Evolutionary conservation across 2,113 vertebrate genomes (phyloP), one percentile per base, ranked within the genome.

Genomic region (Machaerirhynchus nigripectus): DNA sequence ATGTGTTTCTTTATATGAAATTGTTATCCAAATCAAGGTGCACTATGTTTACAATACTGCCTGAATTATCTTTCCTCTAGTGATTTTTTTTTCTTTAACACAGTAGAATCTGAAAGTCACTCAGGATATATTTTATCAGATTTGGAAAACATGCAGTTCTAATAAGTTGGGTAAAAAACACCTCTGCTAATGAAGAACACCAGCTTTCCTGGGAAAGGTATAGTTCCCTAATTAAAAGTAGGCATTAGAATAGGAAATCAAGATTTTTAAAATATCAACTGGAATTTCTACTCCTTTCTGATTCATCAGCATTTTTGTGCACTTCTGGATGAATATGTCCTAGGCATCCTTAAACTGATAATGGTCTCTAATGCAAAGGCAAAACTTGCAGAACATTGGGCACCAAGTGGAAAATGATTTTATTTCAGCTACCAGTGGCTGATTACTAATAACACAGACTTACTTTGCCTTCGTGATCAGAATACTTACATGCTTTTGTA

Each of bases 401-500:
- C 67, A 91, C 73, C 94, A 94, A 89, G 65, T 91, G 83, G 90
- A 87, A 92, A 95, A 89, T 44, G 0, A 93, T 96, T 96, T 94
- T 94, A 65, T 93, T 92, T 84, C 77, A 75, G 35, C 85, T 89
- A 78, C 68, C 46, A 73, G 79, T 84, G 63, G 74, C 50, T 84
- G 52, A 83, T 90, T 76, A 55, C 71, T 95, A 94, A 87, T 85
- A 81, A 80, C 65, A 64, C 67, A 93, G 86, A 73, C 79, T 90
- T 94, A 79, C 55, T 85, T 93, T 75, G 56, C 78, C 79, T 88
- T 88, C 27, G 21, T 86, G 65, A 94, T 91, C 67, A 81, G 82
- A 93, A 96, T 92, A 93, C 73, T 84, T 89, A 83, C 83, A 53
- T 27, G 52, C 69, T 91, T 94, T 89, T 89, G 67, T 90, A 96